These are phyloP conservation scores for Lipophrys pholis DNA, from an alignment of 2,113 vertebrate genomes.

Conservation along the genomic window DNA sequence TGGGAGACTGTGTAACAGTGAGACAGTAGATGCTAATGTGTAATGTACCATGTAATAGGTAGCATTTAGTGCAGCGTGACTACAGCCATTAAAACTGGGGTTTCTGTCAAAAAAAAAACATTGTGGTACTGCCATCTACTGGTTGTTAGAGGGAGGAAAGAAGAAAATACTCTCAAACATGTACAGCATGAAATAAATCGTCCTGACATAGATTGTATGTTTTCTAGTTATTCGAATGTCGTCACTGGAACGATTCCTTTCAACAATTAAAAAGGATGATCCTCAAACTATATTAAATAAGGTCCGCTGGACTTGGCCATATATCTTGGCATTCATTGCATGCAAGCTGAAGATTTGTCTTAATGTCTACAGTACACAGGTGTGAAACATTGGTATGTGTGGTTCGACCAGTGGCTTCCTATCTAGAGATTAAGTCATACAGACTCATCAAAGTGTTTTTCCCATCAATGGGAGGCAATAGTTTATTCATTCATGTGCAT, in stretches of 20 bases:
- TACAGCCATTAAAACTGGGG: constrained; percentile 38
- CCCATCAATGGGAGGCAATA: constrained; percentile 22
- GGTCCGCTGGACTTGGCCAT: no score
- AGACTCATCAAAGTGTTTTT: constrained; percentile 42
- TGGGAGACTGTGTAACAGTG: constrained; percentile 57
- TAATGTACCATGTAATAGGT: constrained; percentile 76
- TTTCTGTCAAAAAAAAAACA: constrained; percentile 38
- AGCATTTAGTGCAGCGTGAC: constrained; percentile 65
- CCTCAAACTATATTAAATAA: not conserved
- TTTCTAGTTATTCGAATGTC: constrained; percentile 21
- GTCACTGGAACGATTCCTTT: constrained; percentile 26
- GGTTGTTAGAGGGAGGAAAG: constrained; percentile 42
- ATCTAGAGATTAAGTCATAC: constrained; percentile 42
- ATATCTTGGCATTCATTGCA: constrained; percentile 1
- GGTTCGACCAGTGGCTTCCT: constrained; percentile 7
- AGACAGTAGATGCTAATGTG: constrained; percentile 66
- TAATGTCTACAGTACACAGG: not conserved
- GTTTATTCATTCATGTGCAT: not conserved
- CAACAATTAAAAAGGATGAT: no score
- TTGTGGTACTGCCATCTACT: constrained; percentile 69
- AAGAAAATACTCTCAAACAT: not conserved
- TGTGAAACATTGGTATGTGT: constrained; percentile 17
- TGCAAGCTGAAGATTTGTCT: constrained; percentile 30
- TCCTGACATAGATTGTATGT: not conserved
- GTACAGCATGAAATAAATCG: constrained; percentile 20